Conservation (phyloP, 2,888 invertebrate genomes). For the Drosophila anceps region DNA sequence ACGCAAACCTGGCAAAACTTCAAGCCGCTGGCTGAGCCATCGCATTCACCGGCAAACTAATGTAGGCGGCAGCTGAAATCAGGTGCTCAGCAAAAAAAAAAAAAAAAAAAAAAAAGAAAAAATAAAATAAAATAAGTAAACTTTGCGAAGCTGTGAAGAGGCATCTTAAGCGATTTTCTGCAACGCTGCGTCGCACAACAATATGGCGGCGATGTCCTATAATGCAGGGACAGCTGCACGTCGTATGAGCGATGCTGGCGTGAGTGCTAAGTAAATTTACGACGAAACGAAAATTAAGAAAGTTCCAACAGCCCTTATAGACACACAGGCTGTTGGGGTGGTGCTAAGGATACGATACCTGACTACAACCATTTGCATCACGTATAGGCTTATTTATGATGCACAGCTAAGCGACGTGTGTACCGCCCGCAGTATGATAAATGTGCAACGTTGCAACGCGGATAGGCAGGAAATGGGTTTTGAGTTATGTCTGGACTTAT, state of each 20-base stretch:
- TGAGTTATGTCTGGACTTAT: slow-evolving; percentile 59
- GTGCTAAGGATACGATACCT: not conserved
- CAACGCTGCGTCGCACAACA: slow-evolving; percentile 65
- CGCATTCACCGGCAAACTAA: slow-evolving; percentile 35
- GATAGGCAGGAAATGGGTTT: slow-evolving; percentile 62
- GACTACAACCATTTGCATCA: slow-evolving; percentile 40
- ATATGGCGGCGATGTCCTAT: slow-evolving; percentile 48
- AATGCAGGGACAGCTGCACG: not conserved
- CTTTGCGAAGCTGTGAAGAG: slow-evolving; percentile 45
- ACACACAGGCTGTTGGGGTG: not conserved
- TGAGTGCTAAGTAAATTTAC: slow-evolving; percentile 53
- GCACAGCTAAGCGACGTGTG: slow-evolving; percentile 42
- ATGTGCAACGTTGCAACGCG: slow-evolving; percentile 52
- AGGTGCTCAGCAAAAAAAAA: slow-evolving; percentile 11
- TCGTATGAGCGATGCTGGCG: slow-evolving; percentile 27
- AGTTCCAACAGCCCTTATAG: slow-evolving; percentile 46
- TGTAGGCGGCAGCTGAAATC: slow-evolving; percentile 17
- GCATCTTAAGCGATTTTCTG: slow-evolving; percentile 71
- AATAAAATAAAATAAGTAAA: slow-evolving; percentile 51
- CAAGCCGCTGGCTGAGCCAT: slow-evolving; percentile 60
- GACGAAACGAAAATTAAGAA: slow-evolving; percentile 69
- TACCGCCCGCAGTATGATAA: slow-evolving; percentile 54
- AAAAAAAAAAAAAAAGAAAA: not conserved
- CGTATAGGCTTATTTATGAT: slow-evolving; percentile 67
- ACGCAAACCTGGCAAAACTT: slow-evolving; percentile 58